These are phyloP conservation scores for Laticauda colubrina DNA, from an alignment of 2,113 vertebrate genomes.

Conservation along the genomic window DNA sequence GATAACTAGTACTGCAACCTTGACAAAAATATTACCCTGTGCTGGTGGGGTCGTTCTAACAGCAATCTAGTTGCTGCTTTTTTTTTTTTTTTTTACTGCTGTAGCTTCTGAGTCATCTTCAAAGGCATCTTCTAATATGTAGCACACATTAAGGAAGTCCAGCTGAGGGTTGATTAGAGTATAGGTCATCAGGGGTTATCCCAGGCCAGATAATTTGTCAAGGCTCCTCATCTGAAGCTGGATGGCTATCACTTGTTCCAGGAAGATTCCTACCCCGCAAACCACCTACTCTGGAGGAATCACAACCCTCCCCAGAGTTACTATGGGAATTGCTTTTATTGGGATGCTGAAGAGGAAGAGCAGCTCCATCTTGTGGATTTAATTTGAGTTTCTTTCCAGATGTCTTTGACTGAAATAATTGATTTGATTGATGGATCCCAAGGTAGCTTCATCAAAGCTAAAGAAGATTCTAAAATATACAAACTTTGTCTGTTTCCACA, in stretches of 20 bases:
- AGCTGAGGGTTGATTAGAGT: not conserved
- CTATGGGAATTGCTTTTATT: not conserved
- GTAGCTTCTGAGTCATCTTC: not conserved
- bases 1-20: not conserved
- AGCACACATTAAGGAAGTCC: not conserved
- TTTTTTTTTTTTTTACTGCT: not conserved
- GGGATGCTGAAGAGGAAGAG: not conserved
- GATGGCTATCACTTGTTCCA: not conserved
- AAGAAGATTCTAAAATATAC: constrained; percentile 13
- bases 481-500: constrained; percentile 30
- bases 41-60: not conserved
- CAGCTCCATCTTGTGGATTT: not conserved
- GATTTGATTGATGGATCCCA: not conserved
- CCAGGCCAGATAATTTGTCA: not conserved
- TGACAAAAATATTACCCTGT: not conserved
- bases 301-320: not conserved
- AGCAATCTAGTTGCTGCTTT: not conserved
- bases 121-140: not conserved
- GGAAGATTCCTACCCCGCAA: not conserved
- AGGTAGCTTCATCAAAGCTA: not conserved
- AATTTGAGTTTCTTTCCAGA: not conserved
- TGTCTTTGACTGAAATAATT: not conserved
- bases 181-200: not conserved
- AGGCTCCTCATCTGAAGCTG: not conserved
- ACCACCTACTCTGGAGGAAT: not conserved